Percentiles rank a stretch among this genome's conserved stretches.
These are phyloP conservation scores for Heliconius erato DNA, from an alignment of 2,888 invertebrate species.

Conservation along the genomic window DNA sequence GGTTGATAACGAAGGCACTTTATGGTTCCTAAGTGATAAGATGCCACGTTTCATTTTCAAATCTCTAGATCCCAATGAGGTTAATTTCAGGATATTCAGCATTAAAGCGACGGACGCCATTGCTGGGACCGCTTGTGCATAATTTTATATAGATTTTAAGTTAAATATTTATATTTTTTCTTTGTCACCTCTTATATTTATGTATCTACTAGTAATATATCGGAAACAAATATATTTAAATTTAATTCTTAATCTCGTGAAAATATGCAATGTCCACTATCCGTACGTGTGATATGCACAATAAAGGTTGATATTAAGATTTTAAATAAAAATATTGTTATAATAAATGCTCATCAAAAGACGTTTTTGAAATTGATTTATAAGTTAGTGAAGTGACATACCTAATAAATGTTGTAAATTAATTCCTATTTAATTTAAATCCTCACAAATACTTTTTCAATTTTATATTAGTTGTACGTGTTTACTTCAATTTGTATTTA, in stretches of 20 bases:
- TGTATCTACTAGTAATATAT: not conserved
- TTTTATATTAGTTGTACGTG: not conserved
- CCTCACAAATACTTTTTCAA: not conserved
- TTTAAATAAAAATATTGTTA: not conserved
- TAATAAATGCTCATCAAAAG: not conserved
- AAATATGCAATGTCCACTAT: not conserved
- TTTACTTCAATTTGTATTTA: no score
- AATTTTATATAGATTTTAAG: slow-evolving; percentile 40
- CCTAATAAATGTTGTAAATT: not conserved
- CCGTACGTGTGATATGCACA: not conserved
- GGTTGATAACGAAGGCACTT: slow-evolving; percentile 82
- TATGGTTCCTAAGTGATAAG: slow-evolving; percentile 92
- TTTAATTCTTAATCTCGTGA: not conserved
- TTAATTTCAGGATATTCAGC: slow-evolving; percentile 89
- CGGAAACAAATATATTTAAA: not conserved
- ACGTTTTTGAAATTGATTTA: not conserved
- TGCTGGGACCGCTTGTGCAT: slow-evolving; percentile 84
- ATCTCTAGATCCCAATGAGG: slow-evolving; percentile 87
- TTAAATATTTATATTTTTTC: not conserved
- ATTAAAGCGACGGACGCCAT: slow-evolving; percentile 84
- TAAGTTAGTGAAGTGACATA: not conserved
- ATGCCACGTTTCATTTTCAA: slow-evolving; percentile 90
- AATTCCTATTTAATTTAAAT: not conserved
- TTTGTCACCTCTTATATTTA: not conserved
- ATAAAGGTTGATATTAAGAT: not conserved